Evolutionary conservation across 2,888 invertebrate species (phyloP), one percentile per base, ranked within the genome.

Genomic region (Lycaena phlaeas): DNA sequence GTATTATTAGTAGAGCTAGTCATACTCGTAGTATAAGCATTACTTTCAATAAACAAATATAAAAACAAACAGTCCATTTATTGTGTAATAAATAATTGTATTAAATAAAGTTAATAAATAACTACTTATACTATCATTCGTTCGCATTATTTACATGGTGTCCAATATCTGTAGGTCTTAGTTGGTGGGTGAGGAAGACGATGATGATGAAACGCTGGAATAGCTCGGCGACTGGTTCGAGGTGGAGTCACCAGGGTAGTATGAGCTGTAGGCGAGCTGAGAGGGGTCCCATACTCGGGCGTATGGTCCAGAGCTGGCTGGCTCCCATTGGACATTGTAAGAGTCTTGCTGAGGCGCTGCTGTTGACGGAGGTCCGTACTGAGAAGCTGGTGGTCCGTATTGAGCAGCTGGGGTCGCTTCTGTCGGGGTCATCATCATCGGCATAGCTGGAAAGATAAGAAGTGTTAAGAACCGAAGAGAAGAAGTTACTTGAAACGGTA

Each of bases 271-370:
- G 15, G 91, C 91, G 50, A 90, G 68, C 54, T 88, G 89, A 38
- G 90, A 88, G 4, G 87, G 86, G 55, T 90, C 90, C 92, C 93
- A 94, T 1, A 92, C 88, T 51, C 94, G 86, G 34, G 93, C 88
- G 70, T 94, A 94, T 1, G 93, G 93, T 5, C 92, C 92, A 37
- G 90, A 88, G 59, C 87, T 89, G 50, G 87, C 77, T 2, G 90
- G 89, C 61, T 91, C 91, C 91, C 91, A 92, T 51, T 89, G 87
- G 4, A 89, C 88, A 52, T 87, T 87, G 86, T 93, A 93, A 2
- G 92, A 91, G 57, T 90, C 91, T 46, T 88, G 86, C 3, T 87
- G 79, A 4, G 87, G 82, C 2, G 87, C 82, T 1, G 87, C 86
- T 2, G 88, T 86, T 0, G 59, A 64, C 0, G 82, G 71, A 17